These are phyloP conservation scores for Campoletis sonorensis DNA, from an alignment of 1,140 invertebrate genomes.

Conservation along the genomic window DNA sequence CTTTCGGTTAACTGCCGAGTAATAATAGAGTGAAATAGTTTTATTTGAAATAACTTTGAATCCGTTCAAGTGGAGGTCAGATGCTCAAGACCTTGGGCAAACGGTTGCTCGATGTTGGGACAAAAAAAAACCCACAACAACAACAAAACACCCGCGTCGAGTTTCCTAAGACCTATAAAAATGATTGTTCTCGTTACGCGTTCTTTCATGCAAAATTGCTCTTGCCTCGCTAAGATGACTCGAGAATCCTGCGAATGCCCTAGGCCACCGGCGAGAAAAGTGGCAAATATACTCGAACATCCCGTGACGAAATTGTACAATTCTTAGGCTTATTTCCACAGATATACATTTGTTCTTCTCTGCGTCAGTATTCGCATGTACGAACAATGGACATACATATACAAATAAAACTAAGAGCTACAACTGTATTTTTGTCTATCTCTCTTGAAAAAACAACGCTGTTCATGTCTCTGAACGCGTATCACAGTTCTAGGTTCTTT, in stretches of 20 bases:
- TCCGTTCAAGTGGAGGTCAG: neutral
- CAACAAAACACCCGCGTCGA: neutral
- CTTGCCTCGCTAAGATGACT: neutral
- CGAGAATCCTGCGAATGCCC: neutral
- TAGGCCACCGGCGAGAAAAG: neutral
- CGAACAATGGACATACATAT: too few relatives aligned
- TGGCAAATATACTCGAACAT: neutral
- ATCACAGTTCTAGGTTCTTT: conserved; percentile 12
- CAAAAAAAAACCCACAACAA: neutral
- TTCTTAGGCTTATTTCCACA: neutral
- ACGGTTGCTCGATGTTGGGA: neutral
- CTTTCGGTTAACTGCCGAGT: conserved; percentile 9
- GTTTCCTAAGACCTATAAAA: conserved; percentile 8
- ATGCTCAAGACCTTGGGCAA: neutral
- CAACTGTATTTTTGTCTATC: neutral
- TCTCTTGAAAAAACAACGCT: neutral
- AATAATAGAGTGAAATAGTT: neutral
- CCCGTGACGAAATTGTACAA: conserved; percentile 7
- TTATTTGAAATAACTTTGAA: conserved; percentile 13
- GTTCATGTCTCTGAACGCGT: neutral
- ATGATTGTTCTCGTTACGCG: neutral
- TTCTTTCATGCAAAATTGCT: conserved; percentile 5
- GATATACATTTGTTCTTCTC: neutral
- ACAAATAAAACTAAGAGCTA: neutral
- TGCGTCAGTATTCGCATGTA: neutral